Base-by-base conservation (phyloP, 2,888 invertebrate genomes). In the Tricholauxania praeusta region DNA sequence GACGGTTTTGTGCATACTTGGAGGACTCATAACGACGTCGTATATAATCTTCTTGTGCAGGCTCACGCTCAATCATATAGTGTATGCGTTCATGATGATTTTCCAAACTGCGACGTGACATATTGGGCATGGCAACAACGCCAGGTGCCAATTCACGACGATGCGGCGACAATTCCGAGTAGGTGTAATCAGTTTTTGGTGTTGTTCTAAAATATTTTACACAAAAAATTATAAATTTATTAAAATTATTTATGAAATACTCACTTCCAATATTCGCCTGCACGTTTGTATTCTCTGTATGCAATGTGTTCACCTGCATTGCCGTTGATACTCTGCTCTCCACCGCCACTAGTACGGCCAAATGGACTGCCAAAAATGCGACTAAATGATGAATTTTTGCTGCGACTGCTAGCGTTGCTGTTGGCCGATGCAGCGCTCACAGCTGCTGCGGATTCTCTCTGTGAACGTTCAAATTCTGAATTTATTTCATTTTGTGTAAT, bases 181-280 rank as follows among this genome's bases (percentile, higher is more conserved):
- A 96, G 12, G 96, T 96, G 88, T 95, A 96, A 88, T 96, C 96
- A 75, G 96, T 96, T 88, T 96, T 96, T 7, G 95, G 96, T 85
- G 93, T 94, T 87, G 92, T 92, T 86, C 96, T 96, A 72, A 19
- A 8, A 8, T 47, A 28, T 28, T 28, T 28, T 28, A 28, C 28
- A 4, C 2, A 3, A 53, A 1, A 39, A 39, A 39, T 60, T 12
- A 7, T 47, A 28, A 55, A 15, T 67, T 39, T 39, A 47, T 48
- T 63, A 5, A 48, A 63, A n/a, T 15, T n/a, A 19, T n/a, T 19
- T 19, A 63, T 47, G 48, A n/a, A 4, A 67, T 77, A 91, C 94
- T 90, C 82, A 94, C 94, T 94, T 94, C 94, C 94, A 94, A 89
- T 94, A 94, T 86, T 94, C 93, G 72, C 93, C 93, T 49, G 93